phyloP scores from a whole-genome alignment of 1,140 invertebrate species.

The Macrobrachium rosenbergii region DNA sequence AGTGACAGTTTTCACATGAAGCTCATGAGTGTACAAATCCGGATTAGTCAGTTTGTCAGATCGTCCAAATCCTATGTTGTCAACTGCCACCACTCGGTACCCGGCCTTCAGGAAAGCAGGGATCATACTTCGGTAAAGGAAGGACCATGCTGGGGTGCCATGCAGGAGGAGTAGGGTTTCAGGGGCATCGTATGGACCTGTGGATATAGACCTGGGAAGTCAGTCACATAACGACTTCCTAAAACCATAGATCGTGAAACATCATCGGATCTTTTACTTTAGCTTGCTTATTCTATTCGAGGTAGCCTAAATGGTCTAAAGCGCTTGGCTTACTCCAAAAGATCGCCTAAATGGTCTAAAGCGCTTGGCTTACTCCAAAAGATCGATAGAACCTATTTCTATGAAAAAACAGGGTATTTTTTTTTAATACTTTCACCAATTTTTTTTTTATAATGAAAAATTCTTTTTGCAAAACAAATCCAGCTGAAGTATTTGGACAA shows the following conservation, averaged over 20 bases:
- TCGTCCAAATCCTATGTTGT: constrained; percentile 49
- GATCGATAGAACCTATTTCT: too few relatives aligned
- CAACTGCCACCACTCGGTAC: constrained; percentile 36
- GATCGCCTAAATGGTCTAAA: too few relatives aligned
- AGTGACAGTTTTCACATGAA: constrained; percentile 32
- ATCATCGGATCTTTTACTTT: background rate
- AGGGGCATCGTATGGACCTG: constrained; percentile 28
- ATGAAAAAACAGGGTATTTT: too few relatives aligned
- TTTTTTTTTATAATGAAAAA: too few relatives aligned
- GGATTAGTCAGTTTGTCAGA: constrained; percentile 52
- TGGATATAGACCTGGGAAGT: background rate
- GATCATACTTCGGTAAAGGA: constrained; percentile 42
- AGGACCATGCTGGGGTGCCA: constrained; percentile 49
- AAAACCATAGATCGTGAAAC: background rate
- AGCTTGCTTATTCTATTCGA: background rate
- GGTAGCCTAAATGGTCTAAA: too few relatives aligned
- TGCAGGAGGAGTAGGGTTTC: constrained; percentile 46
- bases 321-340: too few relatives aligned
- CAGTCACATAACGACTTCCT: too few relatives aligned
- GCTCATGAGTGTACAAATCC: constrained; percentile 19
- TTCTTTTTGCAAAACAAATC: too few relatives aligned
- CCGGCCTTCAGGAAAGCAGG: constrained; percentile 39
- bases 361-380: too few relatives aligned
- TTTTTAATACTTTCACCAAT: too few relatives aligned
- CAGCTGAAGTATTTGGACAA: too few relatives aligned